Conservation (phyloP, 2,888 invertebrate genomes). For the Panopea generosa region DNA sequence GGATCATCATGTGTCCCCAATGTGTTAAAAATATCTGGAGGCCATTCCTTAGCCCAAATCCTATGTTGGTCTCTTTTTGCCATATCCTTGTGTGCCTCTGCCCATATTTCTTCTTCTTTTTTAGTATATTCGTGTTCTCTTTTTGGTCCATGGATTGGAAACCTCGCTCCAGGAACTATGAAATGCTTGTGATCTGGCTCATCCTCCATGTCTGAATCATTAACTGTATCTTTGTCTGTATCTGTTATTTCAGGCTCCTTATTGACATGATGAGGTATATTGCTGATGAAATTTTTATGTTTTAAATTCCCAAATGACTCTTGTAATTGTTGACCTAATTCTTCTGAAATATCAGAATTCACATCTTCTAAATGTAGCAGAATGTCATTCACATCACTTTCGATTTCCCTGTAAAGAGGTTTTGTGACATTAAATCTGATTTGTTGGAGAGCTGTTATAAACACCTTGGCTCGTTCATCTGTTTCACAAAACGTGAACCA, state of each 20-base stretch:
- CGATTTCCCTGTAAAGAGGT: conserved; percentile 10
- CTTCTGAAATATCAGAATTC: conserved; percentile 23
- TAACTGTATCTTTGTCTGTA: neutral
- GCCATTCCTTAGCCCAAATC: conserved; percentile 14
- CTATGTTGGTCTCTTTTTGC: conserved; percentile 20
- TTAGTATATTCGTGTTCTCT: conserved; percentile 7
- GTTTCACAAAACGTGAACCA: conserved; percentile 30
- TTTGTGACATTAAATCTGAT: conserved; percentile 12
- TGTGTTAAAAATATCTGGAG: conserved; percentile 6
- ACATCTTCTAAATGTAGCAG: conserved; percentile 27
- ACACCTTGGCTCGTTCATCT: conserved; percentile 35
- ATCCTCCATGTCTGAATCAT: conserved; percentile 29
- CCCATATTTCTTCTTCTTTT: conserved; percentile 19
- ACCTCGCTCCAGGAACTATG: neutral
- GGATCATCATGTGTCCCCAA: conserved; percentile 25
- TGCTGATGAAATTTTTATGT: conserved; percentile 10
- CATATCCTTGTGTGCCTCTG: conserved; percentile 17
- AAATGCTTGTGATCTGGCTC: conserved; percentile 12
- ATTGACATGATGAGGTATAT: too few relatives aligned
- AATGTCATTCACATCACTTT: conserved; percentile 13
- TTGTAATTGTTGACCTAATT: conserved; percentile 6
- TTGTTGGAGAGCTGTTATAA: conserved; percentile 13
- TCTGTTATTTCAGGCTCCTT: too few relatives aligned
- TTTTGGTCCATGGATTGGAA: conserved; percentile 14
- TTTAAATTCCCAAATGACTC: conserved; percentile 3